phyloP scores from a whole-genome alignment of 2,113 vertebrate genomes.

The Syngnathus scovelli region DNA sequence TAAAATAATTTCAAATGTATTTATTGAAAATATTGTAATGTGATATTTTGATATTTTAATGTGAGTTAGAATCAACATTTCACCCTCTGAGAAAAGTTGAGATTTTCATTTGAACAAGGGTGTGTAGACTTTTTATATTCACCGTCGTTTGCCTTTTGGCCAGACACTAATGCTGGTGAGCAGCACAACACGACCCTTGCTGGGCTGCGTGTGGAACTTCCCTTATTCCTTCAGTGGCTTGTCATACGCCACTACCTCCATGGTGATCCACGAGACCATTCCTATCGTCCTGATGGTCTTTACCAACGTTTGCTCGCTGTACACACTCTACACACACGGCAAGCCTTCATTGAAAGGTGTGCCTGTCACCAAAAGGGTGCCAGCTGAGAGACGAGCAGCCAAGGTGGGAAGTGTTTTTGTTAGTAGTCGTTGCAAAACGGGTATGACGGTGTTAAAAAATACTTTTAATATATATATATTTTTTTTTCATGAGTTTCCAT shows the following conservation, averaged over 20 bases:
- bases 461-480: not conserved
- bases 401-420: conserved; percentile 53
- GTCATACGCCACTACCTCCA: conserved; percentile 69
- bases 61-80: not conserved
- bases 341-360: conserved; percentile 19
- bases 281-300: conserved; percentile 72
- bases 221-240: conserved; percentile 56
- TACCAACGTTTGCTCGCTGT: conserved; percentile 71
- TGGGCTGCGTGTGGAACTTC: conserved; percentile 77
- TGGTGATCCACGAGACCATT: conserved; percentile 71
- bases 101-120: not conserved
- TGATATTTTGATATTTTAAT: too few species aligned
- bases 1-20: not conserved
- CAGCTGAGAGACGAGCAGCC: conserved; percentile 71
- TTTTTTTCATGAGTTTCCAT: not conserved
- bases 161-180: conserved; percentile 74
- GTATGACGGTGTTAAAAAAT: too few species aligned
- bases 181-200: conserved; percentile 71
- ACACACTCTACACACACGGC: conserved; percentile 66
- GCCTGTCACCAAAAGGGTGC: conserved; percentile 55
- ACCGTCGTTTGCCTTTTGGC: not conserved
- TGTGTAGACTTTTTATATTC: not conserved
- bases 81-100: not conserved
- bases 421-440: too few species aligned
- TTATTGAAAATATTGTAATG: too few species aligned